Evolutionary conservation across 2,888 invertebrate species (phyloP).

Genomic region (Drosophila emarginata): DNA sequence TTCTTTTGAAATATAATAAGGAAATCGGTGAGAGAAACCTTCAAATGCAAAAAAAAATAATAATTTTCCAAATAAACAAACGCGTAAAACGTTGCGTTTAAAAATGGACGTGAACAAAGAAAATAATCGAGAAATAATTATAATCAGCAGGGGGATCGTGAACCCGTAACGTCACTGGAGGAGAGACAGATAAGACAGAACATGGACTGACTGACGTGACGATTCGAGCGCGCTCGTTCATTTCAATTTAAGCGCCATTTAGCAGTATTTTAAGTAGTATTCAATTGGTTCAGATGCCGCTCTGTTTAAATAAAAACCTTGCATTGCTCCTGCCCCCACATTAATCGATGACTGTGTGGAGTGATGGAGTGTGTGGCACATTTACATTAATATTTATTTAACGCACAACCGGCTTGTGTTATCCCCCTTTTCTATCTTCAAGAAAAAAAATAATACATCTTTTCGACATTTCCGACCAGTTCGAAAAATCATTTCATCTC

Average conservation of each 20-base stretch:
- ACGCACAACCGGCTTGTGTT: conserved; percentile 8
- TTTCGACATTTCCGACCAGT: conserved; percentile 1
- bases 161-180: conserved; percentile 3
- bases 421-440: neutral
- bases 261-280: conserved; percentile 4
- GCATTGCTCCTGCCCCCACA: conserved; percentile 7
- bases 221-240: conserved; percentile 14
- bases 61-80: conserved; percentile 32
- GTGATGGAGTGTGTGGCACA: conserved; percentile 13
- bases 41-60: neutral
- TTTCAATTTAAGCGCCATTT: conserved; percentile 26
- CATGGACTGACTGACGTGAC: neutral
- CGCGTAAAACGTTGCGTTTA: conserved; percentile 8
- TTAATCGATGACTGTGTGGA: neutral
- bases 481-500: conserved; percentile 13
- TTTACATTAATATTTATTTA: conserved; percentile 58
- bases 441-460: too few species aligned
- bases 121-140: conserved; percentile 17
- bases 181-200: conserved; percentile 17
- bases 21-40: conserved; percentile 21
- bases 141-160: conserved; percentile 32
- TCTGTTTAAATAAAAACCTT: conserved; percentile 27
- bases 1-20: neutral
- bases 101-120: conserved; percentile 40
- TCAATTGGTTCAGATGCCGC: conserved; percentile 35